Conservation (phyloP, 2,113 vertebrate species). For the Mustela nigripes region DNA sequence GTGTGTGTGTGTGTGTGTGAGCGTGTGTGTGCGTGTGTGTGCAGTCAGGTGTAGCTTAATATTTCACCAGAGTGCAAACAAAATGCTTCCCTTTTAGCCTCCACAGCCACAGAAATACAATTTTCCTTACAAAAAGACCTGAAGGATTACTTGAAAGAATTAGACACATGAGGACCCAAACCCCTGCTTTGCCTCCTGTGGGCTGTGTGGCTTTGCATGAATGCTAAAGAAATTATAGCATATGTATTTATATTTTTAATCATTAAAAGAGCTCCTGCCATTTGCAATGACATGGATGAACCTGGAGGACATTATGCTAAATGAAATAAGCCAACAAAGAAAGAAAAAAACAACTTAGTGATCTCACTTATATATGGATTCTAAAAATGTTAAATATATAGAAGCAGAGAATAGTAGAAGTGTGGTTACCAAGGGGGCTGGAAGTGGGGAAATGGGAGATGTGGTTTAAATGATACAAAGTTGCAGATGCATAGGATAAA, state of each 20-base stretch:
- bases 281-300: background rate
- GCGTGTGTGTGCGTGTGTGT: too few relatives aligned
- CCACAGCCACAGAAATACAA: background rate
- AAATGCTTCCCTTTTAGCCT: background rate
- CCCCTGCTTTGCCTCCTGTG: background rate
- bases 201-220: background rate
- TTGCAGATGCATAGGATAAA: too few relatives aligned
- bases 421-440: background rate
- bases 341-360: background rate
- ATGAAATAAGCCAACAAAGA: background rate
- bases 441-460: background rate
- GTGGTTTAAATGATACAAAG: background rate
- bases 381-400: background rate
- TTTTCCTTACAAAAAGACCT: background rate
- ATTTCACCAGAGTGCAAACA: constrained; percentile 24
- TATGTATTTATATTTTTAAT: background rate
- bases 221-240: background rate
- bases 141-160: background rate
- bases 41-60: background rate
- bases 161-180: background rate
- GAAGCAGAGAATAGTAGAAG: background rate
- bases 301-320: background rate
- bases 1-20: background rate
- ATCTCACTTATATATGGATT: background rate
- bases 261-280: background rate